Base-by-base conservation (phyloP, 2,888 invertebrate species). In the Syrista parreyssii region DNA sequence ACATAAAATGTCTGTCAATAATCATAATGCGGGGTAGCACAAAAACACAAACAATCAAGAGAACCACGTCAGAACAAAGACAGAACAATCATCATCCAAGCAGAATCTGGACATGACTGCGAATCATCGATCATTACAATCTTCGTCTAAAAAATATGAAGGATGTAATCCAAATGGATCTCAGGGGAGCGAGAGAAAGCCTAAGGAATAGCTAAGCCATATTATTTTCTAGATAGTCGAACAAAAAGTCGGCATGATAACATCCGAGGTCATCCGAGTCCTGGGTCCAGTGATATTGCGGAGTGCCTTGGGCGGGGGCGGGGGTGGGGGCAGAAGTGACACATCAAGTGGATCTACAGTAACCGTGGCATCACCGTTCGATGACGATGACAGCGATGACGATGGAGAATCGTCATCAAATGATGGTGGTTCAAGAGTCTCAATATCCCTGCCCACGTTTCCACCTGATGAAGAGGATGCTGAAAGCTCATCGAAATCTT, bases 171-270 rank as follows among this genome's bases (percentile, higher is more conserved):
- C 23, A 55, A 55, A 55, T 15, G 55, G 55, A 23, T 55, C 55
- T 1, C 23, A 23, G 23, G 23, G 55, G 55, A 55, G 23, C 23
- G 55, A 55, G 55, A 55, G 55, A 23, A 23, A 55, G 0, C 55
- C 55, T 55, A 71, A 12, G 71, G 79, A 78, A 82, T 75, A 81
- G 81, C 81, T 79, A 85, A 83, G 82, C 79, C 81, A 80, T 82
- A 79, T 86, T 86, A 84, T 89, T 91, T 91, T 92, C 86, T 93
- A 94, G 96, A 94, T 95, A 89, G 93, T 96, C 92, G 96, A 96
- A 93, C 93, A 94, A 92, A 95, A 95, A 91, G 95, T 96, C 91
- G 96, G 96, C 93, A 93, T 94, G 92, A 93, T 96, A 89, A 94
- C 95, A 83, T 93, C 95, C 90, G 93, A 94, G 91, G 92, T 97